Evolutionary conservation across 2,113 vertebrate genomes (phyloP).

Genomic region (Pithys albifrons): DNA sequence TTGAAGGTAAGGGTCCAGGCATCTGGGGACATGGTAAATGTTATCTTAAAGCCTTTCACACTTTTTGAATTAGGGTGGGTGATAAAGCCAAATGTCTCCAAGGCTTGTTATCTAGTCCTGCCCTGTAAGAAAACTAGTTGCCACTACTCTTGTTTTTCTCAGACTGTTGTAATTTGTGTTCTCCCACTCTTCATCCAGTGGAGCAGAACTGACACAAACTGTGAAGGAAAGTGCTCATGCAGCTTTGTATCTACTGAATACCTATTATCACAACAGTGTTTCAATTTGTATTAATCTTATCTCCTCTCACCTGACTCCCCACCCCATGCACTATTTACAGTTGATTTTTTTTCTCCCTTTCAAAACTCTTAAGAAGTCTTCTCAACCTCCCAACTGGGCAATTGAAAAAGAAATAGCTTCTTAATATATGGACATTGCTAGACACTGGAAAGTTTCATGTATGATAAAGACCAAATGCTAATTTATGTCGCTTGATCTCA

Average conservation of each 20-base stretch:
- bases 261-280: neutral
- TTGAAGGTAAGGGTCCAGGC: neutral
- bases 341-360: neutral
- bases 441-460: neutral
- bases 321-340: neutral
- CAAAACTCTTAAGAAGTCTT: neutral
- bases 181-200: neutral
- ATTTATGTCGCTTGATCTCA: neutral
- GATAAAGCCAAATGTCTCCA: neutral
- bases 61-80: neutral
- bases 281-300: neutral
- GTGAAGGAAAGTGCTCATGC: neutral
- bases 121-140: neutral
- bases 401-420: neutral
- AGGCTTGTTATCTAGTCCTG: neutral
- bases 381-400: neutral
- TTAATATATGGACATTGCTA: neutral
- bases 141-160: neutral
- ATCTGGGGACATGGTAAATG: neutral
- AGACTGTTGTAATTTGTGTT: neutral
- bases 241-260: neutral
- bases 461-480: neutral
- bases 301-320: no score
- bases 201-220: neutral
- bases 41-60: neutral